Conservation (phyloP, 2,888 invertebrate genomes). For the Salticus scenicus region DNA sequence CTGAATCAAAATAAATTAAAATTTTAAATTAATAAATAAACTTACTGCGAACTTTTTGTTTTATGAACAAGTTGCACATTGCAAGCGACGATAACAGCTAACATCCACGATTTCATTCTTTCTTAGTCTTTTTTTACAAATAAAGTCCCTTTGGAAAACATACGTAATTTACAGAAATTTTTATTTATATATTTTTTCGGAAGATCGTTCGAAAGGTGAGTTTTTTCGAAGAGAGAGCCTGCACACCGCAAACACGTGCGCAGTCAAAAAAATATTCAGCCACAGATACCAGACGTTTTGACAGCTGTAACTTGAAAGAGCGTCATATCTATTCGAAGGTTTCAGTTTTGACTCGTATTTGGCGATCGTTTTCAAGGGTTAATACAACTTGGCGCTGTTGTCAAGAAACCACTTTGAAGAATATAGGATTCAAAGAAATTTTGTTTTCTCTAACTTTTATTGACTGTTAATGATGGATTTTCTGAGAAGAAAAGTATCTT, state of each 20-base stretch:
- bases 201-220: background rate
- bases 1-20: too few species aligned
- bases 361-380: background rate
- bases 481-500: too few species aligned
- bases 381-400: background rate
- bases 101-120: conserved; percentile 68
- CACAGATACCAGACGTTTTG: conserved; percentile 19
- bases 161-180: background rate
- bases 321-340: background rate
- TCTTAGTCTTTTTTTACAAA: background rate
- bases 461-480: too few species aligned
- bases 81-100: conserved; percentile 67
- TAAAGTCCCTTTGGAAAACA: background rate
- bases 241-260: conserved; percentile 35
- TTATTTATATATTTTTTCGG: background rate
- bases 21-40: too few species aligned
- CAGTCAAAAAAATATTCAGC: conserved; percentile 15
- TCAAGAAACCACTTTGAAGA: background rate
- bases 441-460: too few species aligned
- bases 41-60: conserved; percentile 61
- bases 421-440: too few species aligned
- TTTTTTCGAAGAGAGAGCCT: background rate
- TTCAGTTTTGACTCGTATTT: background rate
- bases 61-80: conserved; percentile 66
- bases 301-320: conserved; percentile 16